Evolutionary conservation across 1,140 invertebrate genomes (phyloP).

Genomic region (Phortica variegata): DNA sequence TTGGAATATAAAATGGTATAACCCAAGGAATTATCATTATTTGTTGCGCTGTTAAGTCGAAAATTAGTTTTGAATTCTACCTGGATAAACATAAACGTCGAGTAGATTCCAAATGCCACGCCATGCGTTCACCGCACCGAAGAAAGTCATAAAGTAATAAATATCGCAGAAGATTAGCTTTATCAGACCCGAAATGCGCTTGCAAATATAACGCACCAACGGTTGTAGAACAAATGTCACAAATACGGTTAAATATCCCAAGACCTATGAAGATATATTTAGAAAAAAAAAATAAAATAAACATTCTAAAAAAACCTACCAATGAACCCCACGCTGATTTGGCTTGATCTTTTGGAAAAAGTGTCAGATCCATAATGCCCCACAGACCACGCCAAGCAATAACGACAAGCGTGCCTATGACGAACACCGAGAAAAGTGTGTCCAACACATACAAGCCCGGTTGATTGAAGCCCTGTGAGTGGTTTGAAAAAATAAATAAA

Average conservation of each 20-base stretch:
- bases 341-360: constrained; percentile 68
- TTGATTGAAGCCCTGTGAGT: constrained; percentile 66
- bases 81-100: constrained; percentile 76
- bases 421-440: constrained; percentile 79
- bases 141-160: constrained; percentile 74
- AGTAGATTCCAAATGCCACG: constrained; percentile 79
- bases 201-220: constrained; percentile 67
- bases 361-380: constrained; percentile 74
- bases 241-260: constrained; percentile 72
- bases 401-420: constrained; percentile 80
- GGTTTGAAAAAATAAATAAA: neutral
- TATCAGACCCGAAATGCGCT: constrained; percentile 63
- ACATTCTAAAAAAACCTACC: constrained; percentile 62
- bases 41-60: neutral
- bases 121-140: constrained; percentile 85
- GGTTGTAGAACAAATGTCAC: constrained; percentile 74
- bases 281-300: neutral
- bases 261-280: constrained; percentile 62
- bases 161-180: constrained; percentile 71
- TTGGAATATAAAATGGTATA: constrained; percentile 22
- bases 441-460: constrained; percentile 76
- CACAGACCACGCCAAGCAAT: constrained; percentile 86
- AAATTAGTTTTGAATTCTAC: constrained; percentile 44
- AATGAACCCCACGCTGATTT: constrained; percentile 73
- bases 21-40: neutral